Evolutionary conservation across 2,888 invertebrate species (phyloP).

Genomic region (Zygaena filipendulae): DNA sequence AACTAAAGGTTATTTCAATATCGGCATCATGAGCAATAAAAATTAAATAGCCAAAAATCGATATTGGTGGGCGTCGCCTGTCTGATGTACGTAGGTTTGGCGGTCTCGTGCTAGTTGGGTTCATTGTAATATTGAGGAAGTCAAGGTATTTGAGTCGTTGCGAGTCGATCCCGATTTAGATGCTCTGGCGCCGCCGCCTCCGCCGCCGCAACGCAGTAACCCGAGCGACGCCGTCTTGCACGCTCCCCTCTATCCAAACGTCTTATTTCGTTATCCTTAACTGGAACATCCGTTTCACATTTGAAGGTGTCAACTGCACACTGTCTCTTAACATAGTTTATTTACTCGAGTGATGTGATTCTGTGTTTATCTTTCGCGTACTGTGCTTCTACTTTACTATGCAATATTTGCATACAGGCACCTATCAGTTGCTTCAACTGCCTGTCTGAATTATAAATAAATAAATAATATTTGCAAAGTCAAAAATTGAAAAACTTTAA

Average conservation of each 20-base stretch:
- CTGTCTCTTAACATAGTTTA: slow-evolving; percentile 21
- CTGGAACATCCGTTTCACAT: slow-evolving; percentile 29
- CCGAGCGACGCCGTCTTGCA: slow-evolving; percentile 58
- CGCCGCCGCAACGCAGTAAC: slow-evolving; percentile 61
- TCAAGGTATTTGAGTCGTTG: slow-evolving; percentile 69
- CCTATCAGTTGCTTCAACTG: no score
- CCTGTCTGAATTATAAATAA: no score
- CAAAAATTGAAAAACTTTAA: no score
- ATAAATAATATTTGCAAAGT: no score
- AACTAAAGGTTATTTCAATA: no score
- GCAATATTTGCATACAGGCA: no score
- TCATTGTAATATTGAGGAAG: slow-evolving; percentile 70
- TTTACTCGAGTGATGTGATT: neutral
- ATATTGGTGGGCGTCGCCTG: slow-evolving; percentile 63
- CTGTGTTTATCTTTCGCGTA: neutral
- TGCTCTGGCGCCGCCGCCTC: slow-evolving; percentile 60
- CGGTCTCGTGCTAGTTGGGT: slow-evolving; percentile 56
- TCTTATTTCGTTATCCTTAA: slow-evolving; percentile 29
- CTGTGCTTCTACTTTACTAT: no score
- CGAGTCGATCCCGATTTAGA: slow-evolving; percentile 67
- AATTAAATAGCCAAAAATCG: no score
- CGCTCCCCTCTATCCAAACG: slow-evolving; percentile 44
- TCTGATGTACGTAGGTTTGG: slow-evolving; percentile 44
- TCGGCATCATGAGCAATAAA: no score
- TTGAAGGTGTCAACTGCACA: no score